phyloP scores from a whole-genome alignment of 2,113 vertebrate genomes.

The Eidolon helvum region DNA sequence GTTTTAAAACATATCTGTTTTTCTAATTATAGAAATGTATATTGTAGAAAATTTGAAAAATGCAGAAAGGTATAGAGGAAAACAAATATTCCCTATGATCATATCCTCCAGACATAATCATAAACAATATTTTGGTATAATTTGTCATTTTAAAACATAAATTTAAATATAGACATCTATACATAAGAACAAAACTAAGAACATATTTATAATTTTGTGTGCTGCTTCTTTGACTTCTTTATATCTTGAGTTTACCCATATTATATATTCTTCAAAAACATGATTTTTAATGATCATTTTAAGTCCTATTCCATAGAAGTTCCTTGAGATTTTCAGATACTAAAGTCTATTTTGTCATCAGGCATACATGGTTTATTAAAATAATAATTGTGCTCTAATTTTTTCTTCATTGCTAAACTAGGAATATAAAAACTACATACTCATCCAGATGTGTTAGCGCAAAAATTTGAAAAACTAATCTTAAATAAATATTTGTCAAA shows the following conservation, averaged over 20 bases:
- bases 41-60: not conserved
- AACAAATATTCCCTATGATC: not conserved
- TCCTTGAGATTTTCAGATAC: conserved; percentile 33
- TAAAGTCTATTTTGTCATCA: conserved; percentile 39
- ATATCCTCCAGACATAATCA: not conserved
- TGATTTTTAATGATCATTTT: conserved; percentile 13
- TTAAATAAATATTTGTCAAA: conserved; percentile 24
- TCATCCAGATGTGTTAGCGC: not conserved
- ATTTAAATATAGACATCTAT: not conserved
- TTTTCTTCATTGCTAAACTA: conserved; percentile 39
- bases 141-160: conserved; percentile 32
- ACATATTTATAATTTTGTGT: not conserved
- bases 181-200: not conserved
- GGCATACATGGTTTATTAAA: not conserved
- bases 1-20: not conserved
- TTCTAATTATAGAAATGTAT: conserved; percentile 1
- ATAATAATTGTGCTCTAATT: not conserved
- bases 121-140: not conserved
- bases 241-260: not conserved
- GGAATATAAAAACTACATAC: not conserved
- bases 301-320: not conserved
- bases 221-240: not conserved
- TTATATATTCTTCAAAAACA: not conserved
- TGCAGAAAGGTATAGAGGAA: not conserved
- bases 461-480: conserved; percentile 37